Conservation (phyloP, 2,113 vertebrate genomes). For the Carassius gibelio region DNA sequence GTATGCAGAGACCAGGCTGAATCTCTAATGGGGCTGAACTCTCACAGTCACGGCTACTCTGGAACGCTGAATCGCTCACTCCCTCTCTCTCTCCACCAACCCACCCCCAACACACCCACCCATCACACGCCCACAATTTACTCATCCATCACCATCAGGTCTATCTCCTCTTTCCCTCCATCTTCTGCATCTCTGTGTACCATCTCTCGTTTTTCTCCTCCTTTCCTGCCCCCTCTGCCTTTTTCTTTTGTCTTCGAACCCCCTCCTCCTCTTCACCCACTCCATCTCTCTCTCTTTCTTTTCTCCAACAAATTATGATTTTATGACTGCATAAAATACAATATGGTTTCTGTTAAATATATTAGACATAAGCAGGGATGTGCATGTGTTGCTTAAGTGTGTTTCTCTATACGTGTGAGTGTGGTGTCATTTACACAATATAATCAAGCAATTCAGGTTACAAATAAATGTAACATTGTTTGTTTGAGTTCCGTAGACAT, state of each 20-base stretch:
- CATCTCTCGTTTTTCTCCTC: background rate
- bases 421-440: background rate
- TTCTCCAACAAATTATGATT: background rate
- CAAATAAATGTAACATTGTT: background rate
- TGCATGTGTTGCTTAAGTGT: background rate
- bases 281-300: background rate
- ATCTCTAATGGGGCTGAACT: constrained; percentile 67
- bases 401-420: background rate
- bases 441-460: background rate
- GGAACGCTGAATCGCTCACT: constrained; percentile 53
- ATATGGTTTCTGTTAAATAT: background rate
- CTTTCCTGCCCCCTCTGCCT: background rate
- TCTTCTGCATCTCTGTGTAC: constrained; percentile 62
- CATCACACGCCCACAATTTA: constrained; percentile 67
- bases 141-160: constrained; percentile 75
- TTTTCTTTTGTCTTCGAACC: background rate
- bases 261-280: background rate
- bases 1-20: constrained; percentile 56
- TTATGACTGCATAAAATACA: background rate
- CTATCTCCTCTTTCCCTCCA: constrained; percentile 63
- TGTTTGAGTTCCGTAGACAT: too few relatives aligned
- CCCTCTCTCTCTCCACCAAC: constrained; percentile 15
- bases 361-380: background rate
- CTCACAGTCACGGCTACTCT: background rate
- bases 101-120: constrained; percentile 49